Evolutionary conservation across 37 sponge, comb jelly and placozoan genomes (phyloP).

Genomic region (Amphimedon queenslandica): DNA sequence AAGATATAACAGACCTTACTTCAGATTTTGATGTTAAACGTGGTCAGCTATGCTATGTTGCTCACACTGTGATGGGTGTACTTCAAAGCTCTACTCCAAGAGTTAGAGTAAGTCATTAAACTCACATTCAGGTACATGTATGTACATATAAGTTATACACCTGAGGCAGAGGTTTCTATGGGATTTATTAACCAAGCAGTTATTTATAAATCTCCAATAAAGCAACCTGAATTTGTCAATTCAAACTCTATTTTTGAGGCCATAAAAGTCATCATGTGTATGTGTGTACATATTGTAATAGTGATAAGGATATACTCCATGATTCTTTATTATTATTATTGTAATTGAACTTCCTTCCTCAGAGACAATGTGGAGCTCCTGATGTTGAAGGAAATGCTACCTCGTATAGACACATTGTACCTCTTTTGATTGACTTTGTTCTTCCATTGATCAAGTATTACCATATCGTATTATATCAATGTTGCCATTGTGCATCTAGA

Average conservation of each 20-base stretch:
- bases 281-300: not conserved
- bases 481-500: not conserved
- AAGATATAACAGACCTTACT: constrained; percentile 23
- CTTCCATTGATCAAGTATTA: constrained; percentile 29
- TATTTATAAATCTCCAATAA: no score
- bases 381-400: not conserved
- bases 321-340: not conserved
- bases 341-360: no score
- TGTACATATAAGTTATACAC: not conserved
- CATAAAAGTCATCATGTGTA: not conserved
- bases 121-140: no score
- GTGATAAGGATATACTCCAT: not conserved
- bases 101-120: not conserved
- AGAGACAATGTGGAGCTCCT: not conserved
- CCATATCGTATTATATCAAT: not conserved
- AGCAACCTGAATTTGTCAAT: no score
- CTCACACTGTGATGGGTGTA: constrained; percentile 11
- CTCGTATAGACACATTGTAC: not conserved
- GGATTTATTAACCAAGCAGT: not conserved
- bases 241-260: no score
- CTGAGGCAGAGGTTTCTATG: not conserved
- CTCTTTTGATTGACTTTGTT: constrained; percentile 16
- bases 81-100: constrained; percentile 11
- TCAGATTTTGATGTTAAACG: not conserved
- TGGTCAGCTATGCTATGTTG: constrained; percentile 8